A percentile compares a stretch with the other conserved stretches of the same genome.
These are phyloP conservation scores for Sander vitreus DNA, from an alignment of 2,113 vertebrate genomes.

Conservation along the genomic window DNA sequence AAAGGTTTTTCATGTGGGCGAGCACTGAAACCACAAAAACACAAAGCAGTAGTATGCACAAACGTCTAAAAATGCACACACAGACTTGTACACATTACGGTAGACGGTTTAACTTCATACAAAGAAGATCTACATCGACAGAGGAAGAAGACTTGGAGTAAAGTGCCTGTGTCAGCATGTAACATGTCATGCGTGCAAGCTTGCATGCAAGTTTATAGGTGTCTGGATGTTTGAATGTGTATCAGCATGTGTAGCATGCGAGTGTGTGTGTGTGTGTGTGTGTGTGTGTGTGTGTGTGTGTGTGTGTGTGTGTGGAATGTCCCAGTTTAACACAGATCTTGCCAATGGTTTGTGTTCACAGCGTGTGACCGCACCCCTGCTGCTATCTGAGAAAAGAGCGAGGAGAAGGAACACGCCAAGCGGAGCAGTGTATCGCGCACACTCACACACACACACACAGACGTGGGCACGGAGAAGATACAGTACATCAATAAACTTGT, in stretches of 20 bases:
- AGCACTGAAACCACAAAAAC: neutral
- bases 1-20: neutral
- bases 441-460: constrained; percentile 21
- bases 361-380: constrained; percentile 60
- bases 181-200: constrained; percentile 1
- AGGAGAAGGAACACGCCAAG: constrained; percentile 17
- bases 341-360: constrained; percentile 63
- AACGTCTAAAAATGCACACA: neutral
- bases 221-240: constrained; percentile 19
- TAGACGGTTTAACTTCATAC: neutral
- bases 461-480: neutral
- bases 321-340: constrained; percentile 71
- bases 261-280: constrained; percentile 23
- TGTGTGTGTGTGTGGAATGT: constrained; percentile 54
- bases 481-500: neutral
- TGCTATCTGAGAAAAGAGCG: constrained; percentile 28
- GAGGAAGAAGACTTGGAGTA: neutral
- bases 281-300: constrained; percentile 30
- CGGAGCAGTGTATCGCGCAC: neutral
- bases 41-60: neutral
- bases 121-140: neutral
- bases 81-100: too few relatives aligned
- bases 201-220: constrained; percentile 18
- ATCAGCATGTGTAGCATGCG: neutral
- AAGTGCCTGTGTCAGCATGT: constrained; percentile 28